phyloP scores from a whole-genome alignment of 1,140 invertebrate species.

The Pachypeltis micranthus region DNA sequence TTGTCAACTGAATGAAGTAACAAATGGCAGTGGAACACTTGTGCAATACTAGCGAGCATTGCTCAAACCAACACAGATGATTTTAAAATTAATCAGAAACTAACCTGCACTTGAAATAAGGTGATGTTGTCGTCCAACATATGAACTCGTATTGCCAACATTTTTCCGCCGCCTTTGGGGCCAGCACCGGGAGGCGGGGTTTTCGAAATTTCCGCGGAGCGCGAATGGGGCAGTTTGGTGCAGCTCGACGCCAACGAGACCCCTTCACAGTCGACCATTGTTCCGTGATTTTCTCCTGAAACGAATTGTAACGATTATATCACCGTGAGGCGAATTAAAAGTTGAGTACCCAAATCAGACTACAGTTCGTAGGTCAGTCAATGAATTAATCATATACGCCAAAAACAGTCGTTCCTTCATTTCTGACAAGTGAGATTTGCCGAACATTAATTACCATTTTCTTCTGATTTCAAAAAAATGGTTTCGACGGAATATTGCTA shows the following conservation, averaged over 20 bases:
- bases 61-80: slow-evolving; percentile 30
- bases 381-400: not conserved
- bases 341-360: not conserved
- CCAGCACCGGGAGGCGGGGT: slow-evolving; percentile 24
- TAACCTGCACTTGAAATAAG: slow-evolving; percentile 87
- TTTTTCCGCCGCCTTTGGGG: slow-evolving; percentile 56
- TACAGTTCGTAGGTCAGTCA: not conserved
- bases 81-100: no score
- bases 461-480: no score
- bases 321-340: no score
- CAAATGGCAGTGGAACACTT: no score
- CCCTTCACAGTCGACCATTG: slow-evolving; percentile 22
- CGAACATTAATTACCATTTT: not conserved
- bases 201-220: slow-evolving; percentile 44
- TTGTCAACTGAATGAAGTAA: no score
- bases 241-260: slow-evolving; percentile 23
- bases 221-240: slow-evolving; percentile 56
- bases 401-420: not conserved
- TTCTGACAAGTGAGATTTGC: not conserved
- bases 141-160: slow-evolving; percentile 71
- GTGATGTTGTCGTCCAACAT: slow-evolving; percentile 80
- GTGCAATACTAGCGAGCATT: no score
- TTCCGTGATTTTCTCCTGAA: no score
- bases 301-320: not conserved
- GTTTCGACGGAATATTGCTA: no score